Conservation (phyloP, 2,888 invertebrate species). For the Caenorhabditis sp. region DNA sequence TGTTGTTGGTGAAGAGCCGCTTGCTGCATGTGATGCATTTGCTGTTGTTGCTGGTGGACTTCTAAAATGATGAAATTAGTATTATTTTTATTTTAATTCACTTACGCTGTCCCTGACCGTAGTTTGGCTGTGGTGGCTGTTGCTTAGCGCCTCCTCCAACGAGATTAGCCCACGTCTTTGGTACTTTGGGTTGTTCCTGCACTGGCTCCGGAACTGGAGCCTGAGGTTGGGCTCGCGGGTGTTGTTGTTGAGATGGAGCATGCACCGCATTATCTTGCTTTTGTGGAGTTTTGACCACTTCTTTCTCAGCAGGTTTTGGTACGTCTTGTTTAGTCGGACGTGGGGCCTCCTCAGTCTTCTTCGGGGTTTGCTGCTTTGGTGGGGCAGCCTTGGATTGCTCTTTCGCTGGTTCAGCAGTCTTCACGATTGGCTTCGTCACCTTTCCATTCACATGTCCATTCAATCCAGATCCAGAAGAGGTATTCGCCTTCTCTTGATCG, state of each 20-base stretch:
- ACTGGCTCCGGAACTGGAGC: slow-evolving; percentile 35
- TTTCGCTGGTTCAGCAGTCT: slow-evolving; percentile 20
- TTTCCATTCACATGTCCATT: slow-evolving; percentile 55
- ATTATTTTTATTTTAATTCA: neutral
- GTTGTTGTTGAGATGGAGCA: slow-evolving; percentile 12
- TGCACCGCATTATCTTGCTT: slow-evolving; percentile 9
- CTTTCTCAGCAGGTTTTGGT: slow-evolving; percentile 44
- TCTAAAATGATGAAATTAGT: neutral
- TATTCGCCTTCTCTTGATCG: slow-evolving; percentile 1
- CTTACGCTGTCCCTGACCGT: slow-evolving; percentile 29
- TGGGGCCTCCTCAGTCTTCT: slow-evolving; percentile 27
- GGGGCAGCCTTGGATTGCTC: slow-evolving; percentile 27
- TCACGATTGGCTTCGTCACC: slow-evolving; percentile 15
- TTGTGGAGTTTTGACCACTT: slow-evolving; percentile 19
- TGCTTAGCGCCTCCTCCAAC: slow-evolving; percentile 61
- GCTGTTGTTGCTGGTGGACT: slow-evolving; percentile 44
- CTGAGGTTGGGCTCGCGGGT: slow-evolving; percentile 35
- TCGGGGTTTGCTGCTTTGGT: slow-evolving; percentile 46
- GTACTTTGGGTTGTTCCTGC: slow-evolving; percentile 49
- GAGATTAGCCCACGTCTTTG: slow-evolving; percentile 71
- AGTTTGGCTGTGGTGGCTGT: slow-evolving; percentile 25
- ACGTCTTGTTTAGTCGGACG: slow-evolving; percentile 31
- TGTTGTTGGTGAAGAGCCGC: slow-evolving; percentile 31
- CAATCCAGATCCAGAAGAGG: neutral
- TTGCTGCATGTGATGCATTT: slow-evolving; percentile 40